Percentiles rank a stretch among this genome's conserved stretches.
Conservation (phyloP, 2,888 invertebrate genomes). For the Ormyrus thymus region DNA sequence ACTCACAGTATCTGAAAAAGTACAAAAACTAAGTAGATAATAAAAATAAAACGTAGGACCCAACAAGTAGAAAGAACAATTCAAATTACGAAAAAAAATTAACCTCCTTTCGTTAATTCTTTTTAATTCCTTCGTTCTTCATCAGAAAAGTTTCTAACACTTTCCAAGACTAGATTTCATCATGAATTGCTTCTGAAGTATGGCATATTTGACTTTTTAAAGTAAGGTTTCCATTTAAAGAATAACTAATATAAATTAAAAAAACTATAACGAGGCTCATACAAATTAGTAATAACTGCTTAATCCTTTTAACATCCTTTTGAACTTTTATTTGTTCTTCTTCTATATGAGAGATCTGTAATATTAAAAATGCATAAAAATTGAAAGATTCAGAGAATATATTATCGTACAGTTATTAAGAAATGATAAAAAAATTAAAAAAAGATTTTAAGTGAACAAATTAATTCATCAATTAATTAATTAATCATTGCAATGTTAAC, state of each 20-base stretch:
- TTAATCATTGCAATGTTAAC: constrained; percentile 18
- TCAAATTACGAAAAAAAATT: constrained; percentile 1
- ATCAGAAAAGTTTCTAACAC: constrained; percentile 13
- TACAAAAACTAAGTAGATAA: constrained; percentile 13
- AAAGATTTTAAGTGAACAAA: background rate
- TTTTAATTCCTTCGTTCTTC: constrained; percentile 24
- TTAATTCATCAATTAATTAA: constrained; percentile 8
- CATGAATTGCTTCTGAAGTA: constrained; percentile 27
- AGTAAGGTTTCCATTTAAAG: constrained; percentile 16
- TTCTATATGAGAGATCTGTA: constrained; percentile 74
- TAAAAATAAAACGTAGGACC: background rate
- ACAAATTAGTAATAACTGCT: constrained; percentile 38
- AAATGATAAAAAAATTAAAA: no score
- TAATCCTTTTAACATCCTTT: constrained; percentile 70
- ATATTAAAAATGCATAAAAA: constrained; percentile 49
- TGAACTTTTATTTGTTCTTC: constrained; percentile 76
- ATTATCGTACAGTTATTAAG: background rate
- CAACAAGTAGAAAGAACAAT: constrained; percentile 30
- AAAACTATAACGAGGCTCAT: constrained; percentile 18
- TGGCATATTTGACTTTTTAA: background rate
- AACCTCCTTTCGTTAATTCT: constrained; percentile 15
- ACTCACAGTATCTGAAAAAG: background rate
- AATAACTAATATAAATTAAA: constrained; percentile 36
- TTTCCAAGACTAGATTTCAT: constrained; percentile 54
- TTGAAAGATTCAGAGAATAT: constrained; percentile 4